A percentile compares a stretch with the other conserved stretches of the same genome.
phyloP scores from a whole-genome alignment of 37 sponge, comb jelly and placozoan species.

The Beroe forskalii region DNA sequence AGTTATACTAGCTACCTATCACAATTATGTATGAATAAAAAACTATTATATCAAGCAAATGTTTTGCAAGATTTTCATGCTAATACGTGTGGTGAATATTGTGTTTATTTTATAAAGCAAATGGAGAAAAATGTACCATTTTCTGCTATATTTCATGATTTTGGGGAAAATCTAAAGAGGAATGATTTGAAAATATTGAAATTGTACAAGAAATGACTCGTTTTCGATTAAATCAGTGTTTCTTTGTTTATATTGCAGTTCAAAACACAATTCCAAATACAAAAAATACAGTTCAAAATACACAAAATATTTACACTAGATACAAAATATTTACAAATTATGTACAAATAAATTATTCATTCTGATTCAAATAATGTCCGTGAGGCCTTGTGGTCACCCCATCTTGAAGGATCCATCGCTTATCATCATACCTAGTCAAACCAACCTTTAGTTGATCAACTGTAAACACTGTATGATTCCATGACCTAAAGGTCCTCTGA shows the following conservation, averaged over 20 bases:
- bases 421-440: constrained; percentile 56
- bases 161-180: background rate
- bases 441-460: constrained; percentile 33
- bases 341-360: background rate
- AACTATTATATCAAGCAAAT: background rate
- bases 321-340: no score
- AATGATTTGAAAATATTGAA: constrained; percentile 5
- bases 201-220: constrained; percentile 3
- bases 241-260: no score
- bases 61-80: constrained; percentile 40
- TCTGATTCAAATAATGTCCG: constrained; percentile 33
- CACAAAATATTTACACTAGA: no score
- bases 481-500: constrained; percentile 3
- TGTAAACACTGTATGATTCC: constrained; percentile 15
- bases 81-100: constrained; percentile 32
- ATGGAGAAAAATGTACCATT: constrained; percentile 7
- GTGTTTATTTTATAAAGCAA: constrained; percentile 35
- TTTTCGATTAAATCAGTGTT: background rate
- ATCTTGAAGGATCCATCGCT: constrained; percentile 44
- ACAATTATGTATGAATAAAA: background rate
- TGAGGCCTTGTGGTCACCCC: constrained; percentile 44
- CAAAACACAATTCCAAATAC: no score
- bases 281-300: no score
- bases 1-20: background rate
- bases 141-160: constrained; percentile 1